These are phyloP conservation scores for Merluccius polli DNA, from an alignment of 2,797 vertebrate species.

Conservation along the genomic window DNA sequence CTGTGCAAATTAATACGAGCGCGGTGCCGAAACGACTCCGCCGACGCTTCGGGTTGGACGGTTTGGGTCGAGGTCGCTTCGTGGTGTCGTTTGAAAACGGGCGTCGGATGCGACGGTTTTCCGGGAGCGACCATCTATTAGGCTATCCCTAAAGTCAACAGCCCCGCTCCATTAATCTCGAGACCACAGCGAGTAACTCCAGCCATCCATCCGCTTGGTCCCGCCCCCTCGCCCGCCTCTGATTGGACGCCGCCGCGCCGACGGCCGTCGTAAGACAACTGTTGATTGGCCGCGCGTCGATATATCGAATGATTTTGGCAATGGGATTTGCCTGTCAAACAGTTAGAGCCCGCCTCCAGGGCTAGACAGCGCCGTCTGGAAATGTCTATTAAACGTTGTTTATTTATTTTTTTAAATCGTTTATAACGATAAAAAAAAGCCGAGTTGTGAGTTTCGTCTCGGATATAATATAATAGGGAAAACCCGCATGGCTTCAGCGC, in stretches of 20 bases:
- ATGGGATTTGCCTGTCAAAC: constrained; percentile 56
- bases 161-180: constrained; percentile 79
- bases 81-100: constrained; percentile 35
- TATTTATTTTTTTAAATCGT: not conserved
- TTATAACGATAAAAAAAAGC: not conserved
- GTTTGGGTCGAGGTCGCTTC: constrained; percentile 31
- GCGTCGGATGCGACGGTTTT: constrained; percentile 56
- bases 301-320: constrained; percentile 30
- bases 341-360: constrained; percentile 47
- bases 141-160: constrained; percentile 72
- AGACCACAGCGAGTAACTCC: constrained; percentile 77
- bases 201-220: constrained; percentile 62
- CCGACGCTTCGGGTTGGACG: constrained; percentile 16
- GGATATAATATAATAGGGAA: not conserved
- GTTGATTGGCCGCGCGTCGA: constrained; percentile 52
- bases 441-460: not conserved
- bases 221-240: constrained; percentile 52
- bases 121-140: constrained; percentile 61
- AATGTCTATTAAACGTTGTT: not conserved
- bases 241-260: constrained; percentile 54
- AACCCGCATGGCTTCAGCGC: not conserved
- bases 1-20: constrained; percentile 37
- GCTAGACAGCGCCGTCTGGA: not conserved
- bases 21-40: constrained; percentile 26
- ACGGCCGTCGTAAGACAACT: constrained; percentile 4